A percentile compares a stretch with the other conserved stretches of the same genome.
phyloP scores from a whole-genome alignment of 2,113 vertebrate species.

The Poicephalus gulielmi region DNA sequence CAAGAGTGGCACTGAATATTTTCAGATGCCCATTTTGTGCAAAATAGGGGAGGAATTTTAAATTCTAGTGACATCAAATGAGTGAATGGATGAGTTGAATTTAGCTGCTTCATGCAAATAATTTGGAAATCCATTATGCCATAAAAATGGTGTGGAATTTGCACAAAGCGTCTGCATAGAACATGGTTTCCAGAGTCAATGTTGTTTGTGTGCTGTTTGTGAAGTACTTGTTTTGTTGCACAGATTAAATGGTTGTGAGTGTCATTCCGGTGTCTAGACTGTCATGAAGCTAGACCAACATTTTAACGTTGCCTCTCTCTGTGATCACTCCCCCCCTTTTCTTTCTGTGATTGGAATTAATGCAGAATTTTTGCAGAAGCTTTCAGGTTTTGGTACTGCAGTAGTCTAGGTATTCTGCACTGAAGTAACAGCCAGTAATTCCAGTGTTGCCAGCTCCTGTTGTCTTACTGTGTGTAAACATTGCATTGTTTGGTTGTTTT shows the following conservation, averaged over 20 bases:
- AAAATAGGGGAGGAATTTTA: not conserved
- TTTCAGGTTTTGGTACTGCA: not conserved
- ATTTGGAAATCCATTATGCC: slow-evolving; percentile 25
- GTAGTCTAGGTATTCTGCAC: not conserved
- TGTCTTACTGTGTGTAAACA: not conserved
- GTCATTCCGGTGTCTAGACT: slow-evolving; percentile 42
- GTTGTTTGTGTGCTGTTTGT: slow-evolving; percentile 29
- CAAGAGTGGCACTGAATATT: not conserved
- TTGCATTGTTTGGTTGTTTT: not conserved
- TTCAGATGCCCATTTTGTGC: slow-evolving; percentile 1
- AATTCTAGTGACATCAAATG: not conserved
- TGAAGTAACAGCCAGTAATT: not conserved
- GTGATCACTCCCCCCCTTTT: not conserved
- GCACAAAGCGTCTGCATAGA: slow-evolving; percentile 21
- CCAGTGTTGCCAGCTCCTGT: not conserved
- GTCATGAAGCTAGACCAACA: slow-evolving; percentile 2
- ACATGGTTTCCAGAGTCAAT: slow-evolving; percentile 23
- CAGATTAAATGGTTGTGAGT: slow-evolving; percentile 23
- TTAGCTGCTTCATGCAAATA: slow-evolving; percentile 49
- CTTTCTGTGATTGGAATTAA: not conserved
- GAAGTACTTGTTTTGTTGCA: slow-evolving; percentile 27
- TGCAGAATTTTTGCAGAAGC: not conserved
- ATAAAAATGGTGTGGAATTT: slow-evolving; percentile 28
- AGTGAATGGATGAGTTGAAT: not conserved
- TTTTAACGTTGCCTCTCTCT: slow-evolving; percentile 19